phyloP scores from a whole-genome alignment of 2,888 invertebrate species.

The Lithodes maja region DNA sequence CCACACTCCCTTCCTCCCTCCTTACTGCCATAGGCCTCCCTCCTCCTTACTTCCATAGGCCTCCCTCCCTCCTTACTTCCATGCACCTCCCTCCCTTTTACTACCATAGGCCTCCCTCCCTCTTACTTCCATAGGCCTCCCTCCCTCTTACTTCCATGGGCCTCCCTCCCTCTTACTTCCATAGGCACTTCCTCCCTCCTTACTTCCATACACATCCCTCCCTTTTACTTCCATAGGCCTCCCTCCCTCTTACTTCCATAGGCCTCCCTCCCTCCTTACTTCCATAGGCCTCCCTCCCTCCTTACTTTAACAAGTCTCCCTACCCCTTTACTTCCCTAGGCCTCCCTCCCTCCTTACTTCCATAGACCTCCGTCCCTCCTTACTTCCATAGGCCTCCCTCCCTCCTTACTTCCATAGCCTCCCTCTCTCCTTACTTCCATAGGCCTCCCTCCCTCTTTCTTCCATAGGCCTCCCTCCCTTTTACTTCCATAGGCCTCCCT shows the following conservation, averaged over 20 bases:
- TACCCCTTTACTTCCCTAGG: too few species aligned
- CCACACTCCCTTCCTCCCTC: too few species aligned
- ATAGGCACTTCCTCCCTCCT: too few species aligned
- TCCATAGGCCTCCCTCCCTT: neutral
- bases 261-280: neutral
- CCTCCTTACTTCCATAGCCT: neutral
- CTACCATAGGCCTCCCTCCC: neutral
- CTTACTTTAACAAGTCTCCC: too few species aligned
- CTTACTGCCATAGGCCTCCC: neutral
- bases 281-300: neutral
- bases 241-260: neutral
- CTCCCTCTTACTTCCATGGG: too few species aligned
- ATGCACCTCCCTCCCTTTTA: neutral
- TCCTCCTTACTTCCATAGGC: neutral
- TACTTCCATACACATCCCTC: too few species aligned
- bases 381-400: neutral
- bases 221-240: too few species aligned
- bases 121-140: neutral
- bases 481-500: neutral
- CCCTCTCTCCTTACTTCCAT: neutral
- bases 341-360: neutral
- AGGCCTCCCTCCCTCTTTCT: neutral
- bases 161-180: too few species aligned
- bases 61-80: constrained; percentile 3
- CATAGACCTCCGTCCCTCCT: constrained; percentile 2